phyloP scores from a whole-genome alignment of 2,113 vertebrate genomes.

The Romanogobio albipinnatus region DNA sequence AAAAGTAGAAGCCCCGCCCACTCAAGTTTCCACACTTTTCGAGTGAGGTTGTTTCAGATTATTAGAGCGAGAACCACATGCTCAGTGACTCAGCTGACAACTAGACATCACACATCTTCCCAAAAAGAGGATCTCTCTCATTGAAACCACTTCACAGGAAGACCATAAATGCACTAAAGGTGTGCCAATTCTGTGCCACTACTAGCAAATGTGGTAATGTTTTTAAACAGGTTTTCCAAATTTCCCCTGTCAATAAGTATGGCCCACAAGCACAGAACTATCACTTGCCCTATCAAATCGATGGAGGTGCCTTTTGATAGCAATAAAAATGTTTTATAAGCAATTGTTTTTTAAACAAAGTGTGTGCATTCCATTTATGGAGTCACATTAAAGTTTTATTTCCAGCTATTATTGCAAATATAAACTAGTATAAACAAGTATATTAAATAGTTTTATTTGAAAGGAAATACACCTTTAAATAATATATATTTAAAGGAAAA shows the following conservation, averaged over 20 bases:
- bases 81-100: constrained; percentile 9
- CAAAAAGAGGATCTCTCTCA: background rate
- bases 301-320: background rate
- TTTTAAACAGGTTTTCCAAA: background rate
- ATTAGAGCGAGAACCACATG: background rate
- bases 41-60: background rate
- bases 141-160: background rate
- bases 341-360: background rate
- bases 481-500: no score
- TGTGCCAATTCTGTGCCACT: background rate
- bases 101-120: background rate
- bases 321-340: background rate
- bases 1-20: background rate
- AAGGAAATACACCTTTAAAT: no score
- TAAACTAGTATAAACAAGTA: background rate
- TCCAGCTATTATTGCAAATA: background rate
- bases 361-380: background rate
- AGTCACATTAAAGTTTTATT: background rate
- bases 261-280: background rate
- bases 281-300: background rate
- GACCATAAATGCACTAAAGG: background rate
- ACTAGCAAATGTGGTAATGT: background rate
- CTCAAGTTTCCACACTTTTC: background rate
- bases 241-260: background rate
- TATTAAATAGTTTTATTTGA: background rate